phyloP scores from a whole-genome alignment of 2,888 invertebrate species.

The Drosophila mettleri region DNA sequence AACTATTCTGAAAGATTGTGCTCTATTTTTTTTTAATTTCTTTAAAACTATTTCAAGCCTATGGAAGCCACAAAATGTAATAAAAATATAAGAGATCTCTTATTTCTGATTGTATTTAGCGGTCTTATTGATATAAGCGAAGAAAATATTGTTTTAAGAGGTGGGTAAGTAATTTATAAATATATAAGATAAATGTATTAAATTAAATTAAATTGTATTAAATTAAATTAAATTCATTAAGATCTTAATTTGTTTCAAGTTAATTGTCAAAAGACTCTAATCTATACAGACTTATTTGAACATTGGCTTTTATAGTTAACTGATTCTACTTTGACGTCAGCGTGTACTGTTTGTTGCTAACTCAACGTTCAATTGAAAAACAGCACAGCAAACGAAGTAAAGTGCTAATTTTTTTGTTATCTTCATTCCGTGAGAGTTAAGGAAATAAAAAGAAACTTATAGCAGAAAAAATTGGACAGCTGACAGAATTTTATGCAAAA shows the following conservation, averaged over 20 bases:
- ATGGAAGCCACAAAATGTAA: not conserved
- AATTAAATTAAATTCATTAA: not conserved
- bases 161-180: no score
- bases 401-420: conserved; percentile 65
- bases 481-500: conserved; percentile 5
- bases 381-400: conserved; percentile 26
- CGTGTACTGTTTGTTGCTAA: conserved; percentile 11
- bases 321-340: conserved; percentile 5
- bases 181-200: no score
- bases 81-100: not conserved
- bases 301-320: not conserved
- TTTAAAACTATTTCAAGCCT: not conserved
- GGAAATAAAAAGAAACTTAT: conserved; percentile 10
- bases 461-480: conserved; percentile 3
- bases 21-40: not conserved
- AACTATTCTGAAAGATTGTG: not conserved
- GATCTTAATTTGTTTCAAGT: not conserved
- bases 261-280: not conserved
- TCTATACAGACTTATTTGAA: not conserved
- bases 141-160: no score
- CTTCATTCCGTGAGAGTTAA: conserved; percentile 34
- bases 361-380: conserved; percentile 3
- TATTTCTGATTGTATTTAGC: not conserved
- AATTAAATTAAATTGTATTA: not conserved
- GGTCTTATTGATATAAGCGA: not conserved